Percentiles rank a stretch among this genome's conserved stretches.
These are phyloP conservation scores for Nesidiocoris tenuis DNA, from an alignment of 2,888 invertebrate genomes.

Conservation along the genomic window DNA sequence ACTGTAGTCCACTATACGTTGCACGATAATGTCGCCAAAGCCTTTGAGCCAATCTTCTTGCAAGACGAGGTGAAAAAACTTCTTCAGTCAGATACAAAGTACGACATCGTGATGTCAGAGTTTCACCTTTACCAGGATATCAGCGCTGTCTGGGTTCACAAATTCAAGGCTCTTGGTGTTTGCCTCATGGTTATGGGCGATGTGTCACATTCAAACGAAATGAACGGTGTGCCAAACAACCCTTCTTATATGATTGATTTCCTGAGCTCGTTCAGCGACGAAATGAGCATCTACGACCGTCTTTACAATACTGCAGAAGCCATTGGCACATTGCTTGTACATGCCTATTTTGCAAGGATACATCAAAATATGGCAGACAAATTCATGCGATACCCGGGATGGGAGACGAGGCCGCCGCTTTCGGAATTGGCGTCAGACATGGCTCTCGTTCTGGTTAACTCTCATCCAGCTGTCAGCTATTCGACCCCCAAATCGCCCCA, in stretches of 20 bases:
- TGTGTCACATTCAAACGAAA: not conserved
- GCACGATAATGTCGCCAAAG: not conserved
- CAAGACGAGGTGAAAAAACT: not conserved
- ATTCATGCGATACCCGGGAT: no score
- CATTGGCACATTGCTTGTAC: not conserved
- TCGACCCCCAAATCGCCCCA: conserved; percentile 55
- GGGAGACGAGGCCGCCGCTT: no score
- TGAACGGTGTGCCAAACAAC: conserved; percentile 23
- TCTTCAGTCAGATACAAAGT: not conserved
- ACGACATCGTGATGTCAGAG: conserved; percentile 11
- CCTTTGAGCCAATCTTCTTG: not conserved
- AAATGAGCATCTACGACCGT: conserved; percentile 20
- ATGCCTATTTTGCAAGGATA: conserved; percentile 46
- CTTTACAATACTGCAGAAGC: conserved; percentile 27
- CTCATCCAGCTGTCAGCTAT: conserved; percentile 36
- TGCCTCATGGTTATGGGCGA: not conserved
- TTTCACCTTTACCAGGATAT: not conserved
- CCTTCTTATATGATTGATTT: conserved; percentile 30
- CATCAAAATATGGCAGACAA: no score
- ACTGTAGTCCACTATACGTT: not conserved
- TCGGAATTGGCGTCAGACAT: no score
- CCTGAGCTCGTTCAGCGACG: conserved; percentile 1
- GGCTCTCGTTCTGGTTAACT: no score
- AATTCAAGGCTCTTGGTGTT: conserved; percentile 1
- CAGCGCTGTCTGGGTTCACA: not conserved